phyloP scores from a whole-genome alignment of 2,888 invertebrate species.

The Leptopilina syphax region DNA sequence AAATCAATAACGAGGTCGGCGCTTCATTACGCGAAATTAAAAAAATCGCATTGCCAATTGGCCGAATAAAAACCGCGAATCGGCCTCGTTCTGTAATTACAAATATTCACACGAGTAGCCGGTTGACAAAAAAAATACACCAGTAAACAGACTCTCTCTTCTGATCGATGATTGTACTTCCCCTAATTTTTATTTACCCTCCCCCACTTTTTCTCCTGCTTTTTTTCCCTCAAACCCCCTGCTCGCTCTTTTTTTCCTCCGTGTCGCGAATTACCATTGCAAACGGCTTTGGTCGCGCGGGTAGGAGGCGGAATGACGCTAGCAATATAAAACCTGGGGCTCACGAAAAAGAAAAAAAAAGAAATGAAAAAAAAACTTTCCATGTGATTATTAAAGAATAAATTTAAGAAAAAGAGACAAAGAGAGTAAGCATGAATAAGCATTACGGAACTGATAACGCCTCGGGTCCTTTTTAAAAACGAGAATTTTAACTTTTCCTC shows the following conservation, averaged over 20 bases:
- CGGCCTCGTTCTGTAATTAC: slow-evolving; percentile 69
- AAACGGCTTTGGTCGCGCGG: slow-evolving; percentile 61
- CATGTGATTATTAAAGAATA: slow-evolving; percentile 33
- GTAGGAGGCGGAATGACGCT: slow-evolving; percentile 56
- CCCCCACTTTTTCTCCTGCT: slow-evolving; percentile 19
- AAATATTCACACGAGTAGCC: slow-evolving; percentile 70
- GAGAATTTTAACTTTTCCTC: slow-evolving; percentile 36
- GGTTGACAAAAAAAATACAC: slow-evolving; percentile 59
- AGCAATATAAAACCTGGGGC: slow-evolving; percentile 31
- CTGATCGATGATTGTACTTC: slow-evolving; percentile 64
- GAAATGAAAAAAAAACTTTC: slow-evolving; percentile 17
- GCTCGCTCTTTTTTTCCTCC: slow-evolving; percentile 34
- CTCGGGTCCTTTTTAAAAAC: slow-evolving; percentile 39
- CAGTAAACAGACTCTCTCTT: slow-evolving; percentile 65
- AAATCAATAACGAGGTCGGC: slow-evolving; percentile 58
- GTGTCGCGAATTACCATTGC: slow-evolving; percentile 65
- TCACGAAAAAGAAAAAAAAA: slow-evolving; percentile 1
- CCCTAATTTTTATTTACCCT: slow-evolving; percentile 6
- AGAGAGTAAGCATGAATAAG: slow-evolving; percentile 37
- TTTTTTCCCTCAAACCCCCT: slow-evolving; percentile 40
- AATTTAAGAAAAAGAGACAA: slow-evolving; percentile 34
- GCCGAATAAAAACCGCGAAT: slow-evolving; percentile 65
- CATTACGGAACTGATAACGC: slow-evolving; percentile 35
- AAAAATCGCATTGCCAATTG: slow-evolving; percentile 67
- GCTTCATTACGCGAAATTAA: slow-evolving; percentile 73